Evolutionary conservation across 2,888 invertebrate genomes (phyloP).

Genomic region (Torymus tubicola): DNA sequence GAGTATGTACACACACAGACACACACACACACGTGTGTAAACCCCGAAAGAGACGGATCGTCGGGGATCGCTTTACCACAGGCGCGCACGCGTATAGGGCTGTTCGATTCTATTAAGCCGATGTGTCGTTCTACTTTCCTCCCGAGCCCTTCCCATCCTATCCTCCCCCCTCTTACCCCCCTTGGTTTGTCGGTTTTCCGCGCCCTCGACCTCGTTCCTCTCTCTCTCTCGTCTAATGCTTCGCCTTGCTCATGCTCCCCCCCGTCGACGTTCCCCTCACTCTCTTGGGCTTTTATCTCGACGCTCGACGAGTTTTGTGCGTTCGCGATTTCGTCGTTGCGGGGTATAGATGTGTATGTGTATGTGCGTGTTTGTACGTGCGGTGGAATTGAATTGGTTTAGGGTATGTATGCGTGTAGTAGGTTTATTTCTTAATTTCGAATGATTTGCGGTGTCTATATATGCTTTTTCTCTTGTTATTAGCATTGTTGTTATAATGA

Average conservation of each 20-base stretch:
- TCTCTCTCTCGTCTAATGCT: constrained; percentile 37
- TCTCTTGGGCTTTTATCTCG: not conserved
- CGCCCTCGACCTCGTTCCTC: constrained; percentile 51
- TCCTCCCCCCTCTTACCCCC: not conserved
- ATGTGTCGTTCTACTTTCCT: constrained; percentile 55
- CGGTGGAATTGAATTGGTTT: no score
- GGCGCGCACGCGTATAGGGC: no score
- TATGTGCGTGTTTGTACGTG: no score
- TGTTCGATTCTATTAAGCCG: constrained; percentile 75
- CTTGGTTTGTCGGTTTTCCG: constrained; percentile 22
- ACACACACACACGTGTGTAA: constrained; percentile 54
- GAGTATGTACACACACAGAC: no score
- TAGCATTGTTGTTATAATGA: not conserved
- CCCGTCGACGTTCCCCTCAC: not conserved
- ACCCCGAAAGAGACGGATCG: constrained; percentile 72
- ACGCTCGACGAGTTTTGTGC: not conserved
- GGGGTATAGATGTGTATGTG: no score
- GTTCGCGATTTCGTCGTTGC: not conserved
- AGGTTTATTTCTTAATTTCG: no score
- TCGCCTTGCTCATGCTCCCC: not conserved
- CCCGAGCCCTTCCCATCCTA: constrained; percentile 20
- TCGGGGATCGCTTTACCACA: constrained; percentile 73
- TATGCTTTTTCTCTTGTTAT: not conserved
- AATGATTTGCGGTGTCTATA: no score
- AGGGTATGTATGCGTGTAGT: no score